Conservation (phyloP, 2,797 vertebrate genomes). For the Fistularia commersonii region DNA sequence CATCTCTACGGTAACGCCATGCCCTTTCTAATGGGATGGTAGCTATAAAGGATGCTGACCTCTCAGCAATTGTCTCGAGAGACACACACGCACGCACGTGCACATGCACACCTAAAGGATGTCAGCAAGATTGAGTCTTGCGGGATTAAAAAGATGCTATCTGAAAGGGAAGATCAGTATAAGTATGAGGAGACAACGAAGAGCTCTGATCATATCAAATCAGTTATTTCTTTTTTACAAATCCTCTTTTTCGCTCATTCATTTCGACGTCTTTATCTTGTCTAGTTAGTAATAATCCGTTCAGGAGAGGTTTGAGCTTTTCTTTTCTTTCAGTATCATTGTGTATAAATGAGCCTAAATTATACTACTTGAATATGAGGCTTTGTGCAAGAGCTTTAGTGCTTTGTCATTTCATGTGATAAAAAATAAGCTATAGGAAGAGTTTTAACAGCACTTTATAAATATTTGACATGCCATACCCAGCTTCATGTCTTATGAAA, state of each 20-base stretch:
- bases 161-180: constrained; percentile 42
- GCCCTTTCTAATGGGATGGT: constrained; percentile 58
- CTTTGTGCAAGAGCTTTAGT: too few relatives aligned
- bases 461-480: not conserved
- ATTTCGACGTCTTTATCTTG: too few relatives aligned
- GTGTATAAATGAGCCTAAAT: too few relatives aligned
- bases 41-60: constrained; percentile 66
- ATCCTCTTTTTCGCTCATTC: constrained; percentile 6
- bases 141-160: constrained; percentile 58
- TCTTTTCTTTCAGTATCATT: too few relatives aligned
- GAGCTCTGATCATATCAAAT: constrained; percentile 55
- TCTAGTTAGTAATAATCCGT: too few relatives aligned
- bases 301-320: constrained; percentile 7
- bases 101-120: constrained; percentile 23
- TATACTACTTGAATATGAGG: too few relatives aligned
- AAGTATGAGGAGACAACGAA: constrained; percentile 66
- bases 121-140: constrained; percentile 51
- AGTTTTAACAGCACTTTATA: not conserved
- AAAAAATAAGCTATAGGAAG: not conserved
- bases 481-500: too few relatives aligned
- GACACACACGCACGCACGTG: constrained; percentile 9
- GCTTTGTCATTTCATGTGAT: too few relatives aligned
- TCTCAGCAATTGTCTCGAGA: constrained; percentile 52
- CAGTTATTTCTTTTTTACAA: constrained; percentile 19
- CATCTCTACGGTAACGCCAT: constrained; percentile 65